Evolutionary conservation across 1,140 invertebrate species (phyloP).

Genomic region (Drosophila sp.): DNA sequence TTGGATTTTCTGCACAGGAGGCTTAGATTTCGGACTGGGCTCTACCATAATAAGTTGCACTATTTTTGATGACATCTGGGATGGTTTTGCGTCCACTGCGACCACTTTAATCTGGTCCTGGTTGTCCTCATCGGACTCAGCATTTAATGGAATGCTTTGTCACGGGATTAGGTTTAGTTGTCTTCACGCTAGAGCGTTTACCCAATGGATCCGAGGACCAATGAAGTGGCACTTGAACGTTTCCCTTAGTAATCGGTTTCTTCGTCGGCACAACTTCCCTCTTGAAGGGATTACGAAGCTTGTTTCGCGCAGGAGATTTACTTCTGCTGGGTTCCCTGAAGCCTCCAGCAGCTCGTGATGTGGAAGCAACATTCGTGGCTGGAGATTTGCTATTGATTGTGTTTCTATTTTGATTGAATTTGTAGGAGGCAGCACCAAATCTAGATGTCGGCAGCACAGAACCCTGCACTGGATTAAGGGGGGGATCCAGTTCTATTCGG

Average conservation of each 20-base stretch:
- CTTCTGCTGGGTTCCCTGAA: background rate
- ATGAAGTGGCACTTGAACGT: background rate
- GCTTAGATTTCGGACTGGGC: background rate
- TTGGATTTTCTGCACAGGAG: background rate
- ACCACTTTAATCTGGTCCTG: background rate
- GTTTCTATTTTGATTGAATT: too few species aligned
- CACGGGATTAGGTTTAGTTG: background rate
- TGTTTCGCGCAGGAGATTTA: background rate
- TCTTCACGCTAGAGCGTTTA: background rate
- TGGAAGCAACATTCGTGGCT: background rate
- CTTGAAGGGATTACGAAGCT: background rate
- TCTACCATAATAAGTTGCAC: slow-evolving; percentile 14
- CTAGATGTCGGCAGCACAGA: background rate
- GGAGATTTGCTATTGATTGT: background rate
- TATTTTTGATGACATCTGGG: background rate
- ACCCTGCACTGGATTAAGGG: background rate
- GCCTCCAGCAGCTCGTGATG: background rate
- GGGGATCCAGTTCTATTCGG: background rate
- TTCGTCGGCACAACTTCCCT: background rate
- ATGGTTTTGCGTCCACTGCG: background rate
- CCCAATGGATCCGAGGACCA: background rate
- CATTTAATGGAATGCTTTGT: background rate
- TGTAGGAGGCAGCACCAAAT: background rate
- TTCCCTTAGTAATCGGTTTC: background rate
- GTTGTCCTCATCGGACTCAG: slow-evolving; percentile 10